Evolutionary conservation across 1,140 invertebrate genomes (phyloP).

Genomic region (Halotydeus destructor): DNA sequence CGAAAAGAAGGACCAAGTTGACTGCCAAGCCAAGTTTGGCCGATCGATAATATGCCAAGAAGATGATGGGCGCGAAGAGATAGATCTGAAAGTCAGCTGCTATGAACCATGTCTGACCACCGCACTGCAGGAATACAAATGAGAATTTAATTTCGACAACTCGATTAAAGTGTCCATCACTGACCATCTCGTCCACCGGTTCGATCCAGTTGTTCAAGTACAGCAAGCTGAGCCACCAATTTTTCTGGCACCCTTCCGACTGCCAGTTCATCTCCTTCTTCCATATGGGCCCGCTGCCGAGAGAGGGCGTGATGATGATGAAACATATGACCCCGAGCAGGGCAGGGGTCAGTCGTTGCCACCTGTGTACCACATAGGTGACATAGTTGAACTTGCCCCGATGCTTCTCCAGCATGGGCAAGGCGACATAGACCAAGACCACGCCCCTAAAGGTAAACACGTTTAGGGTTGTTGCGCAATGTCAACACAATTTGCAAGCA

Average conservation of each 20-base stretch:
- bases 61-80: slow-evolving; percentile 9
- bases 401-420: not conserved
- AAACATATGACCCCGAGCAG: slow-evolving; percentile 7
- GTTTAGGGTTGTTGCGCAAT: not conserved
- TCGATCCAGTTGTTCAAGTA: slow-evolving; percentile 6
- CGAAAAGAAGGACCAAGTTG: slow-evolving; percentile 1
- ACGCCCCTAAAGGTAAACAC: slow-evolving; percentile 6
- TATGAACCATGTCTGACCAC: slow-evolving; percentile 10
- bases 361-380: slow-evolving; percentile 2
- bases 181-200: not conserved
- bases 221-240: slow-evolving; percentile 10
- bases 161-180: slow-evolving; percentile 4
- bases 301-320: slow-evolving; percentile 3
- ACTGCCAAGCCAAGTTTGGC: not conserved
- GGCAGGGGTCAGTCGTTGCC: slow-evolving; percentile 4
- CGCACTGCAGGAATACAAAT: slow-evolving; percentile 7
- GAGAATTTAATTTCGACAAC: not conserved
- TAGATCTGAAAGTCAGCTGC: slow-evolving; percentile 13
- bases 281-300: slow-evolving; percentile 6
- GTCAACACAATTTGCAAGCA: not conserved
- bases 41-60: slow-evolving; percentile 3
- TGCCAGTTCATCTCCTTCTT: not conserved
- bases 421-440: not conserved
- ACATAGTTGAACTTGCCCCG: slow-evolving; percentile 10
- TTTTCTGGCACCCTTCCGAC: slow-evolving; percentile 2